A percentile compares a stretch with the other conserved stretches of the same genome.
These are phyloP conservation scores for Pseudopleuronectes americanus DNA, from an alignment of 2,797 vertebrate species.

Conservation along the genomic window DNA sequence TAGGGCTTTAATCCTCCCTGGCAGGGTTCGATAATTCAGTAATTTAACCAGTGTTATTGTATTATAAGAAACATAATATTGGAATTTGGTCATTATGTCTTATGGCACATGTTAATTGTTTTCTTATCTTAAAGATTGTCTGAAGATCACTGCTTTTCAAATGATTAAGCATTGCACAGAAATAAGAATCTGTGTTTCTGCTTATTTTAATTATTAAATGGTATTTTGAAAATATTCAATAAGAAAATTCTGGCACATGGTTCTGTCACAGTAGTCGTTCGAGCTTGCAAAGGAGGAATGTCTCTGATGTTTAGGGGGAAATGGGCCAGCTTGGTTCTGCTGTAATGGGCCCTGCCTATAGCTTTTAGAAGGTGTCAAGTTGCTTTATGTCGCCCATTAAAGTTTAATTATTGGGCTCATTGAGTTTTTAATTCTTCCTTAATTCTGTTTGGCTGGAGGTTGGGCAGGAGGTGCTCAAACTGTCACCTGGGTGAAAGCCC, in stretches of 20 bases:
- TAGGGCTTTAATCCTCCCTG: neutral
- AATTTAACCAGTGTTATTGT: neutral
- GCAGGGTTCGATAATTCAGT: neutral
- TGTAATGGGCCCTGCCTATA: conserved; percentile 54
- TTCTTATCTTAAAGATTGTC: conserved; percentile 5
- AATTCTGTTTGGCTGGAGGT: conserved; percentile 74
- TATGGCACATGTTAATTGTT: neutral
- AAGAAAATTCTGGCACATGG: neutral
- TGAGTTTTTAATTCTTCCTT: conserved; percentile 78
- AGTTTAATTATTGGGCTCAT: conserved; percentile 83
- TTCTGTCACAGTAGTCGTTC: conserved; percentile 22
- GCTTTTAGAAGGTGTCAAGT: conserved; percentile 65
- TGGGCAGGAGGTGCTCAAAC: conserved; percentile 61
- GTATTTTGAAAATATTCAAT: no score
- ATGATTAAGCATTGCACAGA: neutral
- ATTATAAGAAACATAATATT: conserved; percentile 1
- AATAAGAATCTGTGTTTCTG: neutral
- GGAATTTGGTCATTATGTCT: neutral
- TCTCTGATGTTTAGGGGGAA: conserved; percentile 1
- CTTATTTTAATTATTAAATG: no score
- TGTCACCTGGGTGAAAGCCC: conserved; percentile 60
- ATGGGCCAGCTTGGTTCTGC: conserved; percentile 5
- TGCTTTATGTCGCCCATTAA: conserved; percentile 78
- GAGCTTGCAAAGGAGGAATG: neutral
- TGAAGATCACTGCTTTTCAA: neutral